Percentiles rank a stretch among this genome's conserved stretches.
These are phyloP conservation scores for Procambarus virginalis DNA, from an alignment of 1,140 invertebrate genomes.

Conservation along the genomic window DNA sequence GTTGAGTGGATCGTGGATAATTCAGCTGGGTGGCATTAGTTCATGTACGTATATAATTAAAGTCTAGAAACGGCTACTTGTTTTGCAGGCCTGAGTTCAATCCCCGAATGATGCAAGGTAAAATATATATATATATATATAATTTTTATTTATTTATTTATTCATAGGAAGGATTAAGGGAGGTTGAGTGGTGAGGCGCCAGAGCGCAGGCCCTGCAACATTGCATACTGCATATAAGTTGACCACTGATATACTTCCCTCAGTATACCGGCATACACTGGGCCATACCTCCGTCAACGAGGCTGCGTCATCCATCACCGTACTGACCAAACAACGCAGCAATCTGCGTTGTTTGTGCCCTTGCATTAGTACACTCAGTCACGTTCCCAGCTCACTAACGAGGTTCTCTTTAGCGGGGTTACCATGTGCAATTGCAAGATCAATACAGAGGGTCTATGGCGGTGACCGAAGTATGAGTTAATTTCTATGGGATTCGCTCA, in stretches of 20 bases:
- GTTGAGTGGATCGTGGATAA: too few species aligned
- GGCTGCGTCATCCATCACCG: not conserved
- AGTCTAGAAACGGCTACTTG: too few species aligned
- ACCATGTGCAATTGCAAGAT: slow-evolving; percentile 43
- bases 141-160: too few species aligned
- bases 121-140: too few species aligned
- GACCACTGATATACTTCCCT: slow-evolving; percentile 1
- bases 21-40: too few species aligned
- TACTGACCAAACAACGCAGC: not conserved
- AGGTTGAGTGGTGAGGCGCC: not conserved
- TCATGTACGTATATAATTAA: too few species aligned
- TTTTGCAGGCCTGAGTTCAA: not conserved
- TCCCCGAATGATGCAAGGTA: not conserved
- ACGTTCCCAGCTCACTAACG: not conserved
- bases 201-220: slow-evolving; percentile 5
- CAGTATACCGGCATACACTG: slow-evolving; percentile 8
- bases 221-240: slow-evolving; percentile 30
- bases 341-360: not conserved
- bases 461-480: slow-evolving; percentile 42
- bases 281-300: not conserved
- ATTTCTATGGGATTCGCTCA: slow-evolving; percentile 45
- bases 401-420: slow-evolving; percentile 13
- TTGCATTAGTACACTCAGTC: not conserved
- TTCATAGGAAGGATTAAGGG: not conserved
- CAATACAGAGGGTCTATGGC: slow-evolving; percentile 37